Percentiles rank a stretch among this genome's conserved stretches.
These are phyloP conservation scores for Nanorana parkeri DNA, from an alignment of 2,113 vertebrate species.

Conservation along the genomic window DNA sequence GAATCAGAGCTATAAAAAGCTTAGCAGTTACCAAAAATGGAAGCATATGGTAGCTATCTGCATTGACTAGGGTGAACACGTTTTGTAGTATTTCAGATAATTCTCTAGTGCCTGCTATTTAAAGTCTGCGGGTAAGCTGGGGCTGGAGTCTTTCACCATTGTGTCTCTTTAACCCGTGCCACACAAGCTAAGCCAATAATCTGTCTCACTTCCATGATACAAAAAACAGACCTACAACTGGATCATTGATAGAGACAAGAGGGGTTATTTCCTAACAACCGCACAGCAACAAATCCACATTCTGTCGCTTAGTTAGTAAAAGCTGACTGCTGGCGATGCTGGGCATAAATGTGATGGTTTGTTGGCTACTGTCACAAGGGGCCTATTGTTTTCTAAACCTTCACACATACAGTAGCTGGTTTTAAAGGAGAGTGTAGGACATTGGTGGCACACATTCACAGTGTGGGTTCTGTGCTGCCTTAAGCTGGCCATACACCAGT, in stretches of 20 bases:
- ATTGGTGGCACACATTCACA: no score
- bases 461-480: no score
- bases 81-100: conserved; percentile 85
- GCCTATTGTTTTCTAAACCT: no score
- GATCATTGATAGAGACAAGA: conserved; percentile 20
- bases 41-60: conserved; percentile 81
- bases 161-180: conserved; percentile 90
- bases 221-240: conserved; percentile 59
- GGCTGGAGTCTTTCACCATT: conserved; percentile 86
- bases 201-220: conserved; percentile 78
- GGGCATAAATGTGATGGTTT: no score
- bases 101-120: conserved; percentile 87
- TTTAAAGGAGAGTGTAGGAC: no score
- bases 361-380: no score
- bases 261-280: not conserved
- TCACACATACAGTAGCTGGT: no score
- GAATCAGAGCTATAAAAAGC: conserved; percentile 70
- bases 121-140: conserved; percentile 91
- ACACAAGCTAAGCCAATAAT: conserved; percentile 94
- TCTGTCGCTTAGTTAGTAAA: no score
- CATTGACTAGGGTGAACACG: conserved; percentile 76
- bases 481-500: no score
- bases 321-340: no score
- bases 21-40: conserved; percentile 78
- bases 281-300: no score